Evolutionary conservation across 2,888 invertebrate genomes (phyloP), one percentile per base, ranked within the genome.

Genomic region (Apoderus coryli): DNA sequence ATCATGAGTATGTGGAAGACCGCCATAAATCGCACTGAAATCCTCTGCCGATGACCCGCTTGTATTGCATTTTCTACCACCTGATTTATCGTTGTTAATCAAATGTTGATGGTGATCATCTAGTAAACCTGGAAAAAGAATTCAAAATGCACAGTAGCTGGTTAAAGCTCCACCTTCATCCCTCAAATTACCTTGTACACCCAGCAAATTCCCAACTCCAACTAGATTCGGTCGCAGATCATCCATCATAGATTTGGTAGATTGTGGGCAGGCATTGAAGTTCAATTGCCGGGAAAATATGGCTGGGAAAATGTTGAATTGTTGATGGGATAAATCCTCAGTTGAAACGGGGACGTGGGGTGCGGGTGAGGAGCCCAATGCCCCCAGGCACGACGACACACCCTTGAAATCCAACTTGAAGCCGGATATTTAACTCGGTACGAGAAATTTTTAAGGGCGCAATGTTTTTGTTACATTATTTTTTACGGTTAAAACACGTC

Each of bases 301-400:
- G 37, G 85, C 85, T 48, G 85, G 85, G 61, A 86, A 85, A 52
- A 86, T 86, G 66, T 85, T 85, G 66, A 85, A 85, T 64, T 84
- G 84, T 56, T 82, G 81, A 41, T 74, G 75, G 63, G 64, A 52
- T 65, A 61, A 48, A 66, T 70, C 49, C 62, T 53, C 32, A 65
- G 60, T 46, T 67, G 69, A 47, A 62, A 53, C 34, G 10, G 55
- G 48, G 27, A 55, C 48, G 29, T 44, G 43, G 14, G 40, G 50
- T 48, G 45, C 45, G 54, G 61, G 64, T 61, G 65, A 65, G 56
- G 60, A 62, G 60, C 60, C 66, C 61, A 64, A 57, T 56, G 66
- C 67, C 65, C 63, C 67, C 64, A 63, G 64, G 63, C 54, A 62
- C 54, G 55, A 77, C 67, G 73, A 72, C 58, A 71, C 72, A 63